Evolutionary conservation across 2,888 invertebrate genomes (phyloP), one percentile per base, ranked within the genome.

Genomic region (Muschampia plurimacula): DNA sequence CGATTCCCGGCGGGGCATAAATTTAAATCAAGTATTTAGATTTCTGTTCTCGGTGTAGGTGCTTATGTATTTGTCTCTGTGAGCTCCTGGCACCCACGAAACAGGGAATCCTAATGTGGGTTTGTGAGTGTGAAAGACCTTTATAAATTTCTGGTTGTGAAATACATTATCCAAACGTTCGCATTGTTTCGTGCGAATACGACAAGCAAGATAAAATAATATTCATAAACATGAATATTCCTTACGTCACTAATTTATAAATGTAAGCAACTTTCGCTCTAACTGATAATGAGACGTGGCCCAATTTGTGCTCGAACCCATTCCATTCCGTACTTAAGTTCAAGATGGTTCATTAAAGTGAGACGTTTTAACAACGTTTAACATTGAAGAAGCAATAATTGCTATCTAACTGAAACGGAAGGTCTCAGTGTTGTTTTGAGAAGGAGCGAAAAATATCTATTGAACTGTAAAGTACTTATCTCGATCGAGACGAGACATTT

Each of bases 321-420:
- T 36, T 32, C 13, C 12, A n/a, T 32, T 32, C 59, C 59, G 59
- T 28, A 8, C 41, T 36, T 15, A 15, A 41, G 36, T 36, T 39
- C n/a, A 36, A 15, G 39, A 36, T 13, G n/a, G 36, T 36, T 62
- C 55, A 22, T 55, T 55, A 55, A 55, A 55, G 55, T 55, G 22
- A 55, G 55, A 55, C 22, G 55, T 55, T 55, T 55, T 55, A 55
- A 55, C 55, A 55, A 55, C 55, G 55, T 55, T 55, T 3, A 55
- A 55, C 22, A 22, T 55, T 22, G 55, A 22, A 55, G 55, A 9
- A 15, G 55, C 55, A 55, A 55, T 55, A 55, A 55, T 55, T 55
- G 22, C 8, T 22, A 22, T 55, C 22, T 55, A 22, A 55, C 9
- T 15, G 55, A 15, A 55, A 9, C 15, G 55, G 9, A 55, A 22